Evolutionary conservation across 2,888 invertebrate species (phyloP).

Genomic region (Cepaea hortensis): DNA sequence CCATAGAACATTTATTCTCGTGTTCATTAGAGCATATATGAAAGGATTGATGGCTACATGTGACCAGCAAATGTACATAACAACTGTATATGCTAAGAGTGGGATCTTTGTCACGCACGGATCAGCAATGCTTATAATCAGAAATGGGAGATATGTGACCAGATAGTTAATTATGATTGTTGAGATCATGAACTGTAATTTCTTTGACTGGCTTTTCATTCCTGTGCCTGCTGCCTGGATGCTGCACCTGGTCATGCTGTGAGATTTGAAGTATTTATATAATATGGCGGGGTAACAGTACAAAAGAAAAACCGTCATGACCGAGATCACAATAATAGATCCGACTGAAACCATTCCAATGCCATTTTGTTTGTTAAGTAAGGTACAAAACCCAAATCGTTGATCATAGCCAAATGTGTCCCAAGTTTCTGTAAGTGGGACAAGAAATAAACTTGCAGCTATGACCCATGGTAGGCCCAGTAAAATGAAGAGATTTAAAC

Average conservation of each 20-base stretch:
- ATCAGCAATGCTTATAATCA: background rate
- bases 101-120: constrained; percentile 9
- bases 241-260: background rate
- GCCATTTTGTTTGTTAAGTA: background rate
- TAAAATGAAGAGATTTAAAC: background rate
- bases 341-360: background rate
- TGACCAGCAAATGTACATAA: constrained; percentile 37
- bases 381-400: constrained; percentile 22
- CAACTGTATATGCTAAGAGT: background rate
- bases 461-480: constrained; percentile 20
- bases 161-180: background rate
- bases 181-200: constrained; percentile 24
- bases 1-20: background rate
- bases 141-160: constrained; percentile 26
- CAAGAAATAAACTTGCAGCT: background rate
- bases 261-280: background rate
- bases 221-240: background rate
- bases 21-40: constrained; percentile 37
- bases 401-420: constrained; percentile 31
- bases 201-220: background rate
- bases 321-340: background rate
- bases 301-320: background rate
- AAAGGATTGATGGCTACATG: constrained; percentile 35
- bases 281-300: constrained; percentile 35
- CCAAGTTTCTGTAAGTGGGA: constrained; percentile 26